Evolutionary conservation across 2,888 invertebrate species (phyloP).

Genomic region (Pyrochroa serraticornis): DNA sequence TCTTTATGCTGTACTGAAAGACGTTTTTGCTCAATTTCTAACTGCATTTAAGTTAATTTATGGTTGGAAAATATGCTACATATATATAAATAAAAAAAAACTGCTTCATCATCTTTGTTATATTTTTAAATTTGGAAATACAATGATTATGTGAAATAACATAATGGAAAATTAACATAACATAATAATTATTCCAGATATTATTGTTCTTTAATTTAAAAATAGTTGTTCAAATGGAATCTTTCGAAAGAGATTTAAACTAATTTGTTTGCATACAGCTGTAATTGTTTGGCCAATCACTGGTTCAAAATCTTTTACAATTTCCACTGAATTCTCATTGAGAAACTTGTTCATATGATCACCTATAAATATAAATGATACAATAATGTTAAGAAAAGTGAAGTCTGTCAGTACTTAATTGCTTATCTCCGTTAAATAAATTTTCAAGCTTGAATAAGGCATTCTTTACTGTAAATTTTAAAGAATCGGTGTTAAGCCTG

Average conservation of each 20-base stretch:
- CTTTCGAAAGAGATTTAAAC: slow-evolving; percentile 30
- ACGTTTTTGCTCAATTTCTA: too few species aligned
- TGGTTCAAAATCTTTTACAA: slow-evolving; percentile 42
- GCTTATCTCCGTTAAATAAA: slow-evolving; percentile 46
- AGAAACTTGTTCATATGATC: slow-evolving; percentile 49
- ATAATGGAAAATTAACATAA: neutral
- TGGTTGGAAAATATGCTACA: too few species aligned
- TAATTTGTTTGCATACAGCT: slow-evolving; percentile 22
- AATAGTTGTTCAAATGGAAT: slow-evolving; percentile 37
- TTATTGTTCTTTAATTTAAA: slow-evolving; percentile 16
- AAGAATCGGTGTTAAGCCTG: slow-evolving; percentile 22
- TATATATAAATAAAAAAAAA: too few species aligned
- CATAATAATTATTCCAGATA: neutral
- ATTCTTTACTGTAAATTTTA: slow-evolving; percentile 33
- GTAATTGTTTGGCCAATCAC: slow-evolving; percentile 18
- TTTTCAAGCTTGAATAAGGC: slow-evolving; percentile 41
- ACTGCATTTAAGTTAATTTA: too few species aligned
- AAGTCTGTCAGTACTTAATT: slow-evolving; percentile 36
- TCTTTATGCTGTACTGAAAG: too few species aligned
- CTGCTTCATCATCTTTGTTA: too few species aligned
- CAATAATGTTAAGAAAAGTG: neutral
- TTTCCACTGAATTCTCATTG: slow-evolving; percentile 48
- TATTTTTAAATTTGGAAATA: neutral
- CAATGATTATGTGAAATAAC: neutral
- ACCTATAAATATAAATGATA: slow-evolving; percentile 36